Evolutionary conservation across 2,113 vertebrate species (phyloP).

Genomic region (Helogale parvula): DNA sequence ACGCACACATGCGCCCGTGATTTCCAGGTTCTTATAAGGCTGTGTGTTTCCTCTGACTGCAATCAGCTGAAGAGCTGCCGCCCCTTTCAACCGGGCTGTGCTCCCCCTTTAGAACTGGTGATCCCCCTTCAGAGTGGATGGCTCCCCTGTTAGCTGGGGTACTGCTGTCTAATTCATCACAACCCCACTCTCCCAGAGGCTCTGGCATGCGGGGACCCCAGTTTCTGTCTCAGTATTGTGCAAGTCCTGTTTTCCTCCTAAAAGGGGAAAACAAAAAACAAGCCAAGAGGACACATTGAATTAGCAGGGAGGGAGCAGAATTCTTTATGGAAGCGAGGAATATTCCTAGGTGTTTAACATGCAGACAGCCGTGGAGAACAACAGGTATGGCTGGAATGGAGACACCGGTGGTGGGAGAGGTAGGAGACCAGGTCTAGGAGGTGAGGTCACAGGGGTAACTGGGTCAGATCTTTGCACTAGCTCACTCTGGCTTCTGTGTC

Average conservation of each 20-base stretch:
- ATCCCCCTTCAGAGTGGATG: background rate
- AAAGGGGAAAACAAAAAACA: slow-evolving; percentile 45
- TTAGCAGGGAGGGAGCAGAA: background rate
- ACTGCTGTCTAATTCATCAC: background rate
- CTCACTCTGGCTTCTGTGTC: background rate
- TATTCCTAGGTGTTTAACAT: background rate
- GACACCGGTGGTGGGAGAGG: too few species aligned
- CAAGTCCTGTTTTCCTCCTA: slow-evolving; percentile 51
- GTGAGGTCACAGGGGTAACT: background rate
- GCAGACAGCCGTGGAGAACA: background rate
- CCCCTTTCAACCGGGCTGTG: background rate
- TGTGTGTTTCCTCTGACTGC: background rate
- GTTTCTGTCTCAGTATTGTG: background rate
- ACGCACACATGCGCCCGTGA: background rate
- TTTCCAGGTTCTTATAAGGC: background rate
- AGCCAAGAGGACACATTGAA: background rate
- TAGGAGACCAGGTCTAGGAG: background rate
- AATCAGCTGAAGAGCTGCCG: background rate
- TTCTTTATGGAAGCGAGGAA: background rate
- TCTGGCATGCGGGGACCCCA: background rate
- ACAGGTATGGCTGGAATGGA: too few species aligned
- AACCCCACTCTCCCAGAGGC: background rate
- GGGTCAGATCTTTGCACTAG: background rate
- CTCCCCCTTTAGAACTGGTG: background rate
- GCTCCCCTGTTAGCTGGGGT: background rate